Conservation (phyloP, 2,888 invertebrate genomes). For the Dynastes tityus region DNA sequence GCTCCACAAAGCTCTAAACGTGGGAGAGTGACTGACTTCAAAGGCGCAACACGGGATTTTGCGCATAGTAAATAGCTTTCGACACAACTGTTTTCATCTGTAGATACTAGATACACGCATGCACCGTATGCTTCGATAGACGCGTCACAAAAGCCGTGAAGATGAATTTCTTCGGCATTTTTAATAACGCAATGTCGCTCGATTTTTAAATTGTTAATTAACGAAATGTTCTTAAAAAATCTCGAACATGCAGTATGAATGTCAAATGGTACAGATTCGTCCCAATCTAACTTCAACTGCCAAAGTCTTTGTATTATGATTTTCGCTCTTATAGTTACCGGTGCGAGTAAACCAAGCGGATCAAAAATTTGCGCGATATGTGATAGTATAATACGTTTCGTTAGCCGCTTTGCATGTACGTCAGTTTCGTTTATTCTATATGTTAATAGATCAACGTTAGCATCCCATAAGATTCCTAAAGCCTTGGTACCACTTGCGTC, state of each 20-base stretch:
- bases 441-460: too few relatives aligned
- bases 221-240: background rate
- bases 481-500: too few relatives aligned
- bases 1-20: constrained; percentile 45
- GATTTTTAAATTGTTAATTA: background rate
- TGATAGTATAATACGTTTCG: constrained; percentile 8
- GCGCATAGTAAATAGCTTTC: too few relatives aligned
- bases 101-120: constrained; percentile 44
- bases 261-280: constrained; percentile 8
- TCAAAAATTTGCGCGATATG: constrained; percentile 20
- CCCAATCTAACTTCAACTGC: constrained; percentile 15
- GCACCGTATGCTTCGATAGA: constrained; percentile 55
- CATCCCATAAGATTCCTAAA: too few relatives aligned
- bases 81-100: too few relatives aligned
- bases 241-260: constrained; percentile 2
- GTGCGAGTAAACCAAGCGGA: constrained; percentile 27
- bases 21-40: constrained; percentile 25
- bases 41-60: too few relatives aligned
- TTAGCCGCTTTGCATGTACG: background rate
- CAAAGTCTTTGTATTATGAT: constrained; percentile 34
- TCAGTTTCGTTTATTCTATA: background rate
- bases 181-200: background rate
- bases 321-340: constrained; percentile 19
- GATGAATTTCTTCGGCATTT: constrained; percentile 44
- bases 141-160: constrained; percentile 59